Conservation (phyloP, 2,113 vertebrate species). For the Sander lucioperca region DNA sequence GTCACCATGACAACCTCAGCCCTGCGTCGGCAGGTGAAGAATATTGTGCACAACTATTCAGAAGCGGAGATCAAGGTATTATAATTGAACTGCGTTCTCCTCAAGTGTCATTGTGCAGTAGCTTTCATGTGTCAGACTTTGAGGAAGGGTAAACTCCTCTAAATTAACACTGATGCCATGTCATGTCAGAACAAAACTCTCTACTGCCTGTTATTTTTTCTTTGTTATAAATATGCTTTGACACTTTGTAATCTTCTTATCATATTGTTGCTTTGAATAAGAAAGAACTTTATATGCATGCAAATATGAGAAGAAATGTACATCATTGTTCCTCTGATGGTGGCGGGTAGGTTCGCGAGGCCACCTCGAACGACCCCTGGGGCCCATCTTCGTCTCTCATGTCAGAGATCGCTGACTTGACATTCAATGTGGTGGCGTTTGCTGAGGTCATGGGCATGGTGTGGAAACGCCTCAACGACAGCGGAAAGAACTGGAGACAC, state of each 20-base stretch:
- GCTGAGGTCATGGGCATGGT: constrained; percentile 98
- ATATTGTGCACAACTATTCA: constrained; percentile 97
- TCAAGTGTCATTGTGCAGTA: not conserved
- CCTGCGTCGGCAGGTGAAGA: constrained; percentile 96
- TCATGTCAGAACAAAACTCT: not conserved
- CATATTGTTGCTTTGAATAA: not conserved
- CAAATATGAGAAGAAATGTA: not conserved
- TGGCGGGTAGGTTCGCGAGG: constrained; percentile 86
- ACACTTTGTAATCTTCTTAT: not conserved
- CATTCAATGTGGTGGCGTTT: constrained; percentile 95
- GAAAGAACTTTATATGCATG: not conserved
- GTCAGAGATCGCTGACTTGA: constrained; percentile 96
- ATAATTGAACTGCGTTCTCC: not conserved
- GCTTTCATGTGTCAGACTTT: not conserved
- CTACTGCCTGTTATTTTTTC: not conserved
- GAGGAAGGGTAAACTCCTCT: not conserved
- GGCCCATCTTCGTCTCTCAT: constrained; percentile 96
- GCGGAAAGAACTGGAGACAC: constrained; percentile 97
- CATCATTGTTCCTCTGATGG: not conserved
- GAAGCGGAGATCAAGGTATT: constrained; percentile 96
- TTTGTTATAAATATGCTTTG: not conserved
- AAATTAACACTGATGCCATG: not conserved
- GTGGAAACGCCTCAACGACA: constrained; percentile 96
- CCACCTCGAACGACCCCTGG: constrained; percentile 98
- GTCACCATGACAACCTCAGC: constrained; percentile 94